Conservation (phyloP, 1,140 invertebrate species). For the Drosophila ogumai region DNA sequence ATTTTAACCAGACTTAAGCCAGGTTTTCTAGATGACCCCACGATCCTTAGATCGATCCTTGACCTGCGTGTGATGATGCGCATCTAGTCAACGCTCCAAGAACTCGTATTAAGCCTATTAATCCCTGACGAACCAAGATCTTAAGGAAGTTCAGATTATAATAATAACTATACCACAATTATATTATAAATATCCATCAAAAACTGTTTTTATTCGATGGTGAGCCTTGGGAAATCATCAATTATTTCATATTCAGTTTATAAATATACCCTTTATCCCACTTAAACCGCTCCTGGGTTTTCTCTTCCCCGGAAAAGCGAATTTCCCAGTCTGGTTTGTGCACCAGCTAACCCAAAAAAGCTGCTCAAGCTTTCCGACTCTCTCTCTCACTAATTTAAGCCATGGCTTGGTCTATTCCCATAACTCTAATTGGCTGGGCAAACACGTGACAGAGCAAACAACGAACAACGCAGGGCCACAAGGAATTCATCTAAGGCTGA, state of each 20-base stretch:
- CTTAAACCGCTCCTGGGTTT: conserved; percentile 2
- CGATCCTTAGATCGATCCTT: neutral
- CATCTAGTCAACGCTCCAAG: conserved; percentile 67
- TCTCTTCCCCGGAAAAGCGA: neutral
- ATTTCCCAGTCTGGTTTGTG: conserved; percentile 32
- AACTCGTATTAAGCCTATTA: conserved; percentile 47
- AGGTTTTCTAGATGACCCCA: neutral
- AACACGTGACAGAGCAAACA: conserved; percentile 63
- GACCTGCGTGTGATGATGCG: conserved; percentile 8
- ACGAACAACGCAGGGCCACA: conserved; percentile 3
- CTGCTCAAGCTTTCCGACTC: conserved; percentile 40
- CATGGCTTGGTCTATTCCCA: conserved; percentile 11
- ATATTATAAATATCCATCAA: neutral
- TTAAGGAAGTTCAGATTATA: conserved; percentile 27
- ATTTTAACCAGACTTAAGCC: conserved; percentile 38
- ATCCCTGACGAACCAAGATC: conserved; percentile 46
- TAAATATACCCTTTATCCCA: neutral
- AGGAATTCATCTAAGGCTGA: conserved; percentile 49
- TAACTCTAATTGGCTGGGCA: conserved; percentile 64
- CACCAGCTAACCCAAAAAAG: conserved; percentile 32
- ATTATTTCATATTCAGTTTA: neutral
- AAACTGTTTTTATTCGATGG: neutral
- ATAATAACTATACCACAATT: conserved; percentile 15
- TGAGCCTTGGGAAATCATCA: neutral
- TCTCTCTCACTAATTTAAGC: neutral